Base-by-base conservation (phyloP, 2,113 vertebrate species). In the Trogon surrucura region DNA sequence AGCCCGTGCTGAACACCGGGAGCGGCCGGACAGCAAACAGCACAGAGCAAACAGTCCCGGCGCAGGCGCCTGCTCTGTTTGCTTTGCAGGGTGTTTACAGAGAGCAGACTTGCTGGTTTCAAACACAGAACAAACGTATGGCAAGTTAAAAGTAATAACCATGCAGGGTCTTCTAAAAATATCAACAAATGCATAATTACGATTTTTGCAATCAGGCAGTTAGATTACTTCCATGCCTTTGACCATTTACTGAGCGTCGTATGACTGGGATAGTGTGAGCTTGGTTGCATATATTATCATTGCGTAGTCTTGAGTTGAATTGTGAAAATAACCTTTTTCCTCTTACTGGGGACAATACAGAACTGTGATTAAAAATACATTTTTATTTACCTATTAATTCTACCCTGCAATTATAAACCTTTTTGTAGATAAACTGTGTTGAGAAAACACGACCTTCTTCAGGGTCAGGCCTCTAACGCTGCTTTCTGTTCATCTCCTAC, bases 11-110 rank as follows among this genome's bases (percentile, higher is more conserved):
- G 91, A 70, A 50, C 54, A 47, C 38, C 89, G 95, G 97, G 84
- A 98, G 97, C 16, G 90, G 74, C 25, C n/a, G 83, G 83, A 94
- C 93, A 96, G 74, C 94, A 99, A 98, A 98, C 95, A 98, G 50
- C 20, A 93, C 86, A 98, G 91, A 98, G 95, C 97, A 98, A 98
- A 98, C 97, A 98, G 94, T 14, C 61, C 82, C 7, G 2, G 9
- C 13, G 27, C 10, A n/a, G 80, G 27, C 2, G 61, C 30, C 75
- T 80, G 77, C 83, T 87, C 47, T 96, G 69, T 92, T 84, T 97
- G 93, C 94, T 95, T 44, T 88, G 65, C 87, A 21, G 78, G 73
- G 32, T 94, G 89, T 58, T 85, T 81, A 36, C 82, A 74, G 90
- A 58, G 50, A 87, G 56, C 81, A 74, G 80, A 29, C 47, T 65